Evolutionary conservation across 2,113 vertebrate genomes (phyloP), one percentile per base, ranked within the genome.

Genomic region (Silurus glanis): DNA sequence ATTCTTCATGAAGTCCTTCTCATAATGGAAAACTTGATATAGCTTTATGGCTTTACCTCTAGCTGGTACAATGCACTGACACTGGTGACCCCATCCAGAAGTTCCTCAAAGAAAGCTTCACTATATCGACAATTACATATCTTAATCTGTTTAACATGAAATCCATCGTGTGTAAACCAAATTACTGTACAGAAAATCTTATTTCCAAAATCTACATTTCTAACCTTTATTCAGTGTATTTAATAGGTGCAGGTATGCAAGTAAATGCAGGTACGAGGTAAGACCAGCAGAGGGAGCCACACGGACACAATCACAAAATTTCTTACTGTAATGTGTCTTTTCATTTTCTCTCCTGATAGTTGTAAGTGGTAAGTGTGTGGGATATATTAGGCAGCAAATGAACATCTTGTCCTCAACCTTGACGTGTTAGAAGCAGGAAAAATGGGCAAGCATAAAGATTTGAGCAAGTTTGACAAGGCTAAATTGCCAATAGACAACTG

Each of bases 281-380:
- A 2, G 25, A 72, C 88, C 88, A 87, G 85, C 53, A 89, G 88
- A 79, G 82, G 88, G 88, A 89, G 76, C 55, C 79, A 6, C 67
- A 69, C 67, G 13, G 45, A 47, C 51, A 55, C 23, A 78, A 78
- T 17, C 19, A 45, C 66, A 61, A 25, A 37, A 17, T n/a, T 25
- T 0, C 19, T 25, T 61, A 45, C 55, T 51, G 4, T 74, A 74
- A 9, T 49, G 19, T 8, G 25, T 76, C n/a, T 13, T 5, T 9
- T 21, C 19, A 23, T 75, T 23, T 17, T 5, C 12, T 55, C n/a
- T 25, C 12, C 37, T 37, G 37, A 37, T 37, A 37, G 37, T 37
- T 37, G 2, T 37, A 37, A 37, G 37, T 37, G 37, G 37, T 37
- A 37, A 37, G 37, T 37, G 37, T 37, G 37, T 37, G 37, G 37